Base-by-base conservation (phyloP, 2,888 invertebrate species). In the Erebia aethiops region DNA sequence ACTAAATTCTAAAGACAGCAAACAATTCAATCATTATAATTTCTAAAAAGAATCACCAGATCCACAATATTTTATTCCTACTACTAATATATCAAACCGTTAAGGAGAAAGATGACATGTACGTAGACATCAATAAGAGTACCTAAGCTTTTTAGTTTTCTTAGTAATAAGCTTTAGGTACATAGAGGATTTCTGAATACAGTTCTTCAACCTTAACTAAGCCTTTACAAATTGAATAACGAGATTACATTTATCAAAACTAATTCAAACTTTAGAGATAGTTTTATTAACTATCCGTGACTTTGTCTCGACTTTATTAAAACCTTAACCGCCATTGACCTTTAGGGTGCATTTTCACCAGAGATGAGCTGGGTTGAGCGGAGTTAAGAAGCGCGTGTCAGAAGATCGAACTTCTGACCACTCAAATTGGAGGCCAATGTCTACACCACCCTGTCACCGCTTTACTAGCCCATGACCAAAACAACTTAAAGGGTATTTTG, bases 181-280 rank as follows among this genome's bases (percentile, higher is more conserved):
- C 57, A 35, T 35, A 35, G 51, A 54, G 60, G 64, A 70, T 71
- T 65, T 70, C 41, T 41, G 18, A 52, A 35, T 43, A 70, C n/a
- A 63, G 54, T 71, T 70, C 58, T 49, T 57, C 58, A 61, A 73
- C 60, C 61, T 68, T 21, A 64, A 51, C 61, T 68, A 66, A 70
- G 64, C 65, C 71, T 64, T 64, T 64, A 11, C 11, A 70, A 71
- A 71, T 73, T 58, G 68, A 73, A 73, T 73, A 57, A 67, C 71
- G 64, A 51, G 73, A 68, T 73, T 71, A 71, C 41, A 71, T 26
- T 65, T 64, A 46, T 58, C 14, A 68, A 60, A 72, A 68, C 71
- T 65, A 51, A 71, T 71, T 61, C 51, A 61, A 71, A 73, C 63
- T 73, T 71, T 65, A 43, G 10, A 41, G 3, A 16, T 49, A 14